phyloP scores from a whole-genome alignment of 2,113 vertebrate genomes.

The Corvus hawaiiensis region DNA sequence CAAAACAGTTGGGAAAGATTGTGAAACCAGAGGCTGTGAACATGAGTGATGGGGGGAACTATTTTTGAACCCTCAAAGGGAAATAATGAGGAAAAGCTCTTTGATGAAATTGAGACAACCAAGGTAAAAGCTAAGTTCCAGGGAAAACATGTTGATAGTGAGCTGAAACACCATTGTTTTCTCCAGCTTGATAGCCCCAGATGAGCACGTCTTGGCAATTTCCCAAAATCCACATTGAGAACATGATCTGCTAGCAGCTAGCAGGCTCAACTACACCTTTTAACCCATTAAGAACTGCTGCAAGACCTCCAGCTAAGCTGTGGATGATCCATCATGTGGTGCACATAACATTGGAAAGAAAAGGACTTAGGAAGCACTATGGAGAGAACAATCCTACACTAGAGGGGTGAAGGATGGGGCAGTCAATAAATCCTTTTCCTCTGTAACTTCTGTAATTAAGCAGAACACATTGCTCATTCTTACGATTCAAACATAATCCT shows the following conservation, averaged over 20 bases:
- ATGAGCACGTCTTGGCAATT: neutral
- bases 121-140: neutral
- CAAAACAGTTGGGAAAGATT: neutral
- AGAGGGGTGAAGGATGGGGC: neutral
- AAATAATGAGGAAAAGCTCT: neutral
- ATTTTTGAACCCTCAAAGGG: neutral
- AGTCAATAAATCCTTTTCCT: neutral
- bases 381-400: neutral
- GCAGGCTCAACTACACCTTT: neutral
- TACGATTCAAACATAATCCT: slow-evolving; percentile 36
- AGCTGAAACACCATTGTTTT: neutral
- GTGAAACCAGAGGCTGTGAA: neutral
- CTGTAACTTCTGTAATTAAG: slow-evolving; percentile 27
- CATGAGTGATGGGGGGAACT: neutral
- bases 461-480: slow-evolving; percentile 15
- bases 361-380: neutral
- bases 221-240: neutral
- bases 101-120: neutral
- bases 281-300: neutral
- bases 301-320: neutral
- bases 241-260: neutral
- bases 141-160: neutral
- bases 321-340: neutral
- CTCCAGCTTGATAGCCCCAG: neutral
- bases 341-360: neutral